phyloP scores from a whole-genome alignment of 2,797 vertebrate genomes.

The Gambelia wislizenii region DNA sequence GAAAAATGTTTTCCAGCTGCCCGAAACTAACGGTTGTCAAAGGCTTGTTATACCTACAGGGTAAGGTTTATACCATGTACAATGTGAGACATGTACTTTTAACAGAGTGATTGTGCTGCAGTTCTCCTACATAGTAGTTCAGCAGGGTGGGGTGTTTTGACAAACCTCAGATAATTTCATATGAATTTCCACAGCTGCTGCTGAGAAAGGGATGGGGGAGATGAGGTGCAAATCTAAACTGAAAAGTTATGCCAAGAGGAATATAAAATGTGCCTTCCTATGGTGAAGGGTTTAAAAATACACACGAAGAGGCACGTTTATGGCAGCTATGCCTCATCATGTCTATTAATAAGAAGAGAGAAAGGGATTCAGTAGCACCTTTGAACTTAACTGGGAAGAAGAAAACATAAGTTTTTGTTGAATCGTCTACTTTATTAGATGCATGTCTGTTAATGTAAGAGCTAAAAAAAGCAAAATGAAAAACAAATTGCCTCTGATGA shows the following conservation, averaged over 20 bases:
- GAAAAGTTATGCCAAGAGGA: no score
- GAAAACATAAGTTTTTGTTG: not conserved
- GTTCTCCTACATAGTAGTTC: not conserved
- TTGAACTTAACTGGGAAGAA: no score
- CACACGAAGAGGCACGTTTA: not conserved
- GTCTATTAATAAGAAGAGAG: not conserved
- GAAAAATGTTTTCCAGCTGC: slow-evolving; percentile 25
- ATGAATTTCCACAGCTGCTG: not conserved
- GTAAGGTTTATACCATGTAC: slow-evolving; percentile 3
- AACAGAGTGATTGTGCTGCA: not conserved
- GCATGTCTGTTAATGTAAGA: not conserved
- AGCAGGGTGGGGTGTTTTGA: not conserved
- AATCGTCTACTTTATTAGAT: not conserved
- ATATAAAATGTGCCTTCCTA: not conserved
- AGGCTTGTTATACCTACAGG: slow-evolving; percentile 37
- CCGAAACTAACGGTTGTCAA: slow-evolving; percentile 29
- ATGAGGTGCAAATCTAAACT: not conserved
- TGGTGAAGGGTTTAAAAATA: no score
- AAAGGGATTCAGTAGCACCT: no score
- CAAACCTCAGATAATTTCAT: not conserved
- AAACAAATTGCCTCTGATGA: not conserved
- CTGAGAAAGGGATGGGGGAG: not conserved
- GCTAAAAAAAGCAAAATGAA: no score
- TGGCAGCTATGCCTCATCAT: not conserved
- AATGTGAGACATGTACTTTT: not conserved